These are phyloP conservation scores for Erpornis zantholeuca DNA, from an alignment of 2,113 vertebrate genomes.

Conservation along the genomic window DNA sequence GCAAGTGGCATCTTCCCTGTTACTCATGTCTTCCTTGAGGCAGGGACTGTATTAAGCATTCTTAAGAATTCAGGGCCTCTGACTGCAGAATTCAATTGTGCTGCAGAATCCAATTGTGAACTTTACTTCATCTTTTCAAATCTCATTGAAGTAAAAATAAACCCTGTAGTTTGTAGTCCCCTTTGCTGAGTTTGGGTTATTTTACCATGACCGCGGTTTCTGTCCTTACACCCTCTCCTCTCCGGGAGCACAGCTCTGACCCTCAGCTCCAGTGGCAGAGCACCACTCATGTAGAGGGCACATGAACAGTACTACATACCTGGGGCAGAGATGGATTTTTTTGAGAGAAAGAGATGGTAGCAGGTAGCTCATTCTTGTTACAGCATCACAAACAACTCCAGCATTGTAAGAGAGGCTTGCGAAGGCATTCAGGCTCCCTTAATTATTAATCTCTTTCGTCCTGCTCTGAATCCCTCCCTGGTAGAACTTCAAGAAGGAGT, in stretches of 20 bases:
- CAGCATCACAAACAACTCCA: background rate
- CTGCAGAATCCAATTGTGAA: no score
- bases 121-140: background rate
- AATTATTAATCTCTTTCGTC: background rate
- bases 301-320: background rate
- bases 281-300: background rate
- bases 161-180: background rate
- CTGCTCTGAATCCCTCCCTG: background rate
- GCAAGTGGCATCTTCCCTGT: background rate
- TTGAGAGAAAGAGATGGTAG: background rate
- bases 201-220: background rate
- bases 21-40: background rate
- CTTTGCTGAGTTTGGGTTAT: background rate
- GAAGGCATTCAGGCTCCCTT: background rate
- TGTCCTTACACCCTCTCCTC: rapidly evolving
- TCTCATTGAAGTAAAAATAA: background rate
- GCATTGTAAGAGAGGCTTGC: background rate
- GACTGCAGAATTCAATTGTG: background rate
- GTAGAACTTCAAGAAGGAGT: background rate
- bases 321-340: background rate
- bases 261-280: background rate
- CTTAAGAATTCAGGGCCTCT: background rate
- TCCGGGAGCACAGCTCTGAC: background rate
- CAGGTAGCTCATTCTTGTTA: background rate
- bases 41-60: background rate